phyloP scores from a whole-genome alignment of 2,888 invertebrate genomes.

The Eupithecia centaureata region DNA sequence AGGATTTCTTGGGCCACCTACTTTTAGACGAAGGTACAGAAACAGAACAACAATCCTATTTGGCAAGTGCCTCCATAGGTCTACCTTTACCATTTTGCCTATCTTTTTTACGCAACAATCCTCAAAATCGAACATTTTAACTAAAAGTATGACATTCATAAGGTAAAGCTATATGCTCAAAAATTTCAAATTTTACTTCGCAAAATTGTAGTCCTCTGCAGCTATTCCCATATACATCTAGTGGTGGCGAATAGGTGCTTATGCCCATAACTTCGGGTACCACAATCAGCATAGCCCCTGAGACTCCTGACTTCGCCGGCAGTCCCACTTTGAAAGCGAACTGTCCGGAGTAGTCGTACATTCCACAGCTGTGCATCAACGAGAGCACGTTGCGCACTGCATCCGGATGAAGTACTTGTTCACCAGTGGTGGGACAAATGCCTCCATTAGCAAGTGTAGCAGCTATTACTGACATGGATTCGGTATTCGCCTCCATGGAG shows the following conservation, averaged over 20 bases:
- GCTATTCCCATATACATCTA: conserved; percentile 96
- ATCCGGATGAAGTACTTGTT: conserved; percentile 94
- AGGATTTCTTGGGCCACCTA: too few species aligned
- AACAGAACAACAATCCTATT: too few species aligned
- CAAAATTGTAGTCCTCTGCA: conserved; percentile 97
- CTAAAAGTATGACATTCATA: not conserved
- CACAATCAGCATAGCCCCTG: conserved; percentile 95
- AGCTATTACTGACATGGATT: conserved; percentile 96
- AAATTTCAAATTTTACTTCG: conserved; percentile 86
- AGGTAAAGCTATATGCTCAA: not conserved
- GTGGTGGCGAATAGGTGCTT: conserved; percentile 96
- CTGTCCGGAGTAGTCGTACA: conserved; percentile 98
- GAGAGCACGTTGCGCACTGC: conserved; percentile 97
- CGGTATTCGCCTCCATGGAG: conserved; percentile 97
- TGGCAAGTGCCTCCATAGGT: too few species aligned
- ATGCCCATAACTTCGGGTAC: conserved; percentile 99
- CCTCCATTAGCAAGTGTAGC: conserved; percentile 98
- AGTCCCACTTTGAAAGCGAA: conserved; percentile 98
- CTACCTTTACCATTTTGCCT: too few species aligned
- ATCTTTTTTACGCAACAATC: too few species aligned
- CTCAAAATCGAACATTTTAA: too few species aligned
- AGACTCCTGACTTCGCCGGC: conserved; percentile 96
- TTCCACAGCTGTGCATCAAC: conserved; percentile 98
- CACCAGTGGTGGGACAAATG: conserved; percentile 98
- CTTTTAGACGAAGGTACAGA: too few species aligned